Evolutionary conservation across 2,888 invertebrate genomes (phyloP).

Genomic region (Pristionchus fissidentatus): DNA sequence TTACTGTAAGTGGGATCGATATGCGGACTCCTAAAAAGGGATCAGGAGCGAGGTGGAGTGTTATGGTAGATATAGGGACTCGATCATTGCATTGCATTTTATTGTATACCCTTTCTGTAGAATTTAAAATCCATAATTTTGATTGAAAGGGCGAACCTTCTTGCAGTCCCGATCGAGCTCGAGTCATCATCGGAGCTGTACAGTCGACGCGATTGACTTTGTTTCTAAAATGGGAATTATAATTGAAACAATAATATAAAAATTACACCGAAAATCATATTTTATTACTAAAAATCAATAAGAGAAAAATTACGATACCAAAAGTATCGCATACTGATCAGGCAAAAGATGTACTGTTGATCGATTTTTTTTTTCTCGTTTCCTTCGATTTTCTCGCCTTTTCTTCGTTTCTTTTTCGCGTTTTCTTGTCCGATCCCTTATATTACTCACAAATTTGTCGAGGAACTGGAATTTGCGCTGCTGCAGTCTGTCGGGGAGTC

Average conservation of each 20-base stretch:
- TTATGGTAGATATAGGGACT: too few relatives aligned
- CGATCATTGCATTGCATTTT: too few relatives aligned
- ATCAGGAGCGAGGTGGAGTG: too few relatives aligned
- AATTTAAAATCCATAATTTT: too few relatives aligned
- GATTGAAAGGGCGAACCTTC: too few relatives aligned
- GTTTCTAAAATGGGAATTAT: background rate
- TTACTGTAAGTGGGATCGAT: background rate
- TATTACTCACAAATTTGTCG: constrained; percentile 22
- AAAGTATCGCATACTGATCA: background rate
- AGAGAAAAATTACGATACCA: background rate
- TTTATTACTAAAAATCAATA: background rate
- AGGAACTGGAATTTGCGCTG: constrained; percentile 31
- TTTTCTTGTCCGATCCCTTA: background rate
- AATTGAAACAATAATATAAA: background rate
- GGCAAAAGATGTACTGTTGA: background rate
- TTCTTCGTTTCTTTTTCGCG: background rate
- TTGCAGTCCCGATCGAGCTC: background rate
- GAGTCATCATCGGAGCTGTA: constrained; percentile 14
- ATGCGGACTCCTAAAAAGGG: too few relatives aligned
- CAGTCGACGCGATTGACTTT: constrained; percentile 22
- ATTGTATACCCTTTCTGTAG: too few relatives aligned
- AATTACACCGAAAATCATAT: background rate
- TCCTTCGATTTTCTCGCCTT: background rate
- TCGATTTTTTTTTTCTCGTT: background rate
- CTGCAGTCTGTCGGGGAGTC: background rate